These are phyloP conservation scores for Acanthisitta chloris DNA, from an alignment of 2,113 vertebrate genomes.

Conservation along the genomic window DNA sequence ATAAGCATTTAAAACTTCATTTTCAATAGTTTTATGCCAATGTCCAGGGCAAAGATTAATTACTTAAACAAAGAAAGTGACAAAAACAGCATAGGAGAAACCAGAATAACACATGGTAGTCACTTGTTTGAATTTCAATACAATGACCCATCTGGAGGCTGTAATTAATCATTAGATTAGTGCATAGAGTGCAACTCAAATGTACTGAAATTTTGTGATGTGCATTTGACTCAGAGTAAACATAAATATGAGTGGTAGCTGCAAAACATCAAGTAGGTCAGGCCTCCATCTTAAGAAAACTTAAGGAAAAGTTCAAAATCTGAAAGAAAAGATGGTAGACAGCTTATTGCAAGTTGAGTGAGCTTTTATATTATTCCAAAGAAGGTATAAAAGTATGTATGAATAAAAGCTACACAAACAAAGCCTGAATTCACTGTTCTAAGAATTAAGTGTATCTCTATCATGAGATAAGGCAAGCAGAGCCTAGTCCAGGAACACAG, in stretches of 20 bases:
- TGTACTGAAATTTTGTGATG: background rate
- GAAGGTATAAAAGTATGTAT: rapidly evolving
- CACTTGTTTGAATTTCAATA: background rate
- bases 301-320: background rate
- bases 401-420: background rate
- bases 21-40: background rate
- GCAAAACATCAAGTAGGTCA: background rate
- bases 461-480: background rate
- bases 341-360: background rate
- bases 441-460: too few relatives aligned
- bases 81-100: background rate
- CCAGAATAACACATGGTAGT: background rate
- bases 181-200: background rate
- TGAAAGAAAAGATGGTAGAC: background rate
- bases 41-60: background rate
- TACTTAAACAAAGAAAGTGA: background rate
- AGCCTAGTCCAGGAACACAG: background rate
- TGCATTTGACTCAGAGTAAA: background rate
- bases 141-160: background rate
- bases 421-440: background rate
- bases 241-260: background rate
- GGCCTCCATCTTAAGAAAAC: background rate
- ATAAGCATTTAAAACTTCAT: background rate
- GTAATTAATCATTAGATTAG: background rate
- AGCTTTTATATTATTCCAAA: background rate